Evolutionary conservation across 2,113 vertebrate genomes (phyloP), one percentile per base, ranked within the genome.

Genomic region (Hemichromis elongatus): DNA sequence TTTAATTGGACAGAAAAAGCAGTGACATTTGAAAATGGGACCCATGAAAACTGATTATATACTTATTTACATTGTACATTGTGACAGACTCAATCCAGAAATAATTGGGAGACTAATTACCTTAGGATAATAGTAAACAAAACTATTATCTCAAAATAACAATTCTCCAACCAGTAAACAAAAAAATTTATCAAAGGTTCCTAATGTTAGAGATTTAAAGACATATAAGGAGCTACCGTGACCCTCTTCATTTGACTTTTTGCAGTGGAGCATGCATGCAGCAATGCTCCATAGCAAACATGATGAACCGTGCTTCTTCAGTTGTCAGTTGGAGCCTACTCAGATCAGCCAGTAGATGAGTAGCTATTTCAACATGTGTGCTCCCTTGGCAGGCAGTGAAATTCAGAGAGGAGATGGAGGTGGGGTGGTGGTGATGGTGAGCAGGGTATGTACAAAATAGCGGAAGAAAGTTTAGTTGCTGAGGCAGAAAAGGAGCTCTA

Each of bases 271-370:
- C 42, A 56, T 61, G 80, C 7, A 7, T 73, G 57, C 47, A 77
- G 19, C 79, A 66, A 66, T 1, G 14, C 19, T 21, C 59, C 59
- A 63, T 33, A 21, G 33, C 33, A 42, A 42, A 79, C 75, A 81
- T 47, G 61, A 82, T 66, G 87, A 28, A 53, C 85, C 33, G 73
- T 56, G 63, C 89, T 61, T 50, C 68, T 66, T 66, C 57, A 79
- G 42, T 56, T 16, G 14, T 82, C 81, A 78, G 83, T 54, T 45
- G 13, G 81, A 83, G 77, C 82, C 66, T 54, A 63, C 83, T 77
- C 86, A 79, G 70, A 87, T 84, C 79, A 87, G 18, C 21, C 57
- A 57, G 33, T 42, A 86, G 80, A 87, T 77, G 61, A 85, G 82
- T 52, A 59, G 84, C 82, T 77, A 80, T 70, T 88, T 85, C 35